phyloP scores from a whole-genome alignment of 2,888 invertebrate species.

The Tinea semifulvella region DNA sequence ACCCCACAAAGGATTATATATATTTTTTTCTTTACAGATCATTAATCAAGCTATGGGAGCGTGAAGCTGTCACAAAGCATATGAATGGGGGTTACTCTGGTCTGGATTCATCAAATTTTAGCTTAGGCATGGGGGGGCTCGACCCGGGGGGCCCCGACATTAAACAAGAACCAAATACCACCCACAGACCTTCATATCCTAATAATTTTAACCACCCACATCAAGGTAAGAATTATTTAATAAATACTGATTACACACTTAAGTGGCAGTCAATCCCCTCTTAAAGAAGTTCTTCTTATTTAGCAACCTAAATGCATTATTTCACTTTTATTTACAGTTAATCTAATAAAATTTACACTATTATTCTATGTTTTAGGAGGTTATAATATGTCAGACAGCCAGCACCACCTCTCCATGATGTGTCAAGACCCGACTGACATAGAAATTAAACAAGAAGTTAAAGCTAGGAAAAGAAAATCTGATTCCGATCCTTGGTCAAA shows the following conservation, averaged over 20 bases:
- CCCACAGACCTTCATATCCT: slow-evolving; percentile 46
- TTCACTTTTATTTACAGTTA: too few species aligned
- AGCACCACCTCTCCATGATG: slow-evolving; percentile 52
- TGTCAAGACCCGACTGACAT: slow-evolving; percentile 37
- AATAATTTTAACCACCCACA: slow-evolving; percentile 44
- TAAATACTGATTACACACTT: too few species aligned
- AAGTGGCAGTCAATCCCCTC: too few species aligned
- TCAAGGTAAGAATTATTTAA: slow-evolving; percentile 32
- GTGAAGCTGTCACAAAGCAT: slow-evolving; percentile 69
- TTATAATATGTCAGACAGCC: slow-evolving; percentile 57
- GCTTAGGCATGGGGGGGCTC: slow-evolving; percentile 73
- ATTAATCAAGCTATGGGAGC: slow-evolving; percentile 86
- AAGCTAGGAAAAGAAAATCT: slow-evolving; percentile 70
- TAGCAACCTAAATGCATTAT: too few species aligned
- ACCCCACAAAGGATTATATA: too few species aligned
- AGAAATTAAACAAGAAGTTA: slow-evolving; percentile 49
- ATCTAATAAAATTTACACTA: too few species aligned
- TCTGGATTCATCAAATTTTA: slow-evolving; percentile 67
- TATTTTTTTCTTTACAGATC: slow-evolving; percentile 56
- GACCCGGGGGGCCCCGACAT: slow-evolving; percentile 70
- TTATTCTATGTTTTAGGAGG: too few species aligned
- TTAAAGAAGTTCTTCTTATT: too few species aligned
- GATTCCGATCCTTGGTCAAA: slow-evolving; percentile 66
- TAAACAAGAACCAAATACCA: slow-evolving; percentile 49
- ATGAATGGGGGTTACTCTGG: slow-evolving; percentile 64